A percentile compares a stretch with the other conserved stretches of the same genome.
Conservation (phyloP, 2,113 vertebrate species). For the Prolemur simus region DNA sequence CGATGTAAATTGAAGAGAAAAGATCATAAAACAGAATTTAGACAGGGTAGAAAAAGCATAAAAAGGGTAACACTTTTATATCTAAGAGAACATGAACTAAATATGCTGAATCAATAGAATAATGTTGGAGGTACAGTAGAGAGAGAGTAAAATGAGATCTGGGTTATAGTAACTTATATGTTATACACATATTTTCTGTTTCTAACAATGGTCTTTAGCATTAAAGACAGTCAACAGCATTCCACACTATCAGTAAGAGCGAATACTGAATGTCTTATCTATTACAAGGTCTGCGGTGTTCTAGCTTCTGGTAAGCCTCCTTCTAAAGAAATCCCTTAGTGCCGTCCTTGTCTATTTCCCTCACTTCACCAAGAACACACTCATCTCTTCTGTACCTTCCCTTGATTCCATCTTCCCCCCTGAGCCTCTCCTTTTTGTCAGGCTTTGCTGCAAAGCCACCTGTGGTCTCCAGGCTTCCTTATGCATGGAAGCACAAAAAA, state of each 20-base stretch:
- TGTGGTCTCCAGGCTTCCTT: not conserved
- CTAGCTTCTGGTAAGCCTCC: not conserved
- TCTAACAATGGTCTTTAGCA: conserved; percentile 5
- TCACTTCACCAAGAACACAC: not conserved
- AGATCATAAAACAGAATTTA: conserved; percentile 11
- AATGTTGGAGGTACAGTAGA: not conserved
- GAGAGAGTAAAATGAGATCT: not conserved
- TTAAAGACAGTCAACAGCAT: not conserved
- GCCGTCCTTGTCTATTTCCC: not conserved
- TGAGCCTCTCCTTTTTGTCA: not conserved
- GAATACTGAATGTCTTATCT: not conserved
- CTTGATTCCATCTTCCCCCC: not conserved
- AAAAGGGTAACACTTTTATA: not conserved
- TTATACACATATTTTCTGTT: not conserved
- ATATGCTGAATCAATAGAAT: not conserved
- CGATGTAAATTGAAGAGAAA: not conserved
- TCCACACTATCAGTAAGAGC: not conserved
- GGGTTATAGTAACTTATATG: not conserved
- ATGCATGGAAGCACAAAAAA: not conserved
- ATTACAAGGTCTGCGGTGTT: not conserved
- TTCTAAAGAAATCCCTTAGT: not conserved
- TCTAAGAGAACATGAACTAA: not conserved
- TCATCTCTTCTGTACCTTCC: not conserved
- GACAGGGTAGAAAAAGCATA: not conserved
- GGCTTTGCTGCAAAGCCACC: not conserved